These are phyloP conservation scores for Mesoclemmys tuberculata DNA, from an alignment of 2,113 vertebrate species.

Conservation along the genomic window DNA sequence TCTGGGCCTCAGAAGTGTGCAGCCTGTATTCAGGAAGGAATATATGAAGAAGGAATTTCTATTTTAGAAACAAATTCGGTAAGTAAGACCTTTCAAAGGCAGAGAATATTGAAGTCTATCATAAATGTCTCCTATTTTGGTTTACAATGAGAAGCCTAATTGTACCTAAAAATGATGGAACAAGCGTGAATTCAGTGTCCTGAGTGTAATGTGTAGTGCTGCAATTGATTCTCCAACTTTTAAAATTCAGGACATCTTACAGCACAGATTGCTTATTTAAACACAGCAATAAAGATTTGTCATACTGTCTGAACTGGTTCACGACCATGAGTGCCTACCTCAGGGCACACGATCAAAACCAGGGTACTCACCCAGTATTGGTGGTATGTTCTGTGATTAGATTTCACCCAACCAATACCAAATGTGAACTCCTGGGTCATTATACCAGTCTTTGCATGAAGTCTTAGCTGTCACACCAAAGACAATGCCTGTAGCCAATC, in stretches of 20 bases:
- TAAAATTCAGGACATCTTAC: neutral
- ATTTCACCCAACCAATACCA: neutral
- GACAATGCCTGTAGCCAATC: neutral
- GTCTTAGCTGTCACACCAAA: neutral
- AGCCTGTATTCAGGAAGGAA: slow-evolving; percentile 90
- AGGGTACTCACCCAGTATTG: neutral
- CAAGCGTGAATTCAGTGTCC: neutral
- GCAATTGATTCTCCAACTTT: neutral
- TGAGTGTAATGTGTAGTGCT: neutral
- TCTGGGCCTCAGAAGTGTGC: slow-evolving; percentile 91
- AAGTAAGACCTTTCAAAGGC: slow-evolving; percentile 61
- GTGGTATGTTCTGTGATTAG: neutral
- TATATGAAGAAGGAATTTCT: slow-evolving; percentile 90
- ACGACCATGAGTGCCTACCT: neutral
- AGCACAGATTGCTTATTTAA: neutral
- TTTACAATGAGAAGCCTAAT: neutral
- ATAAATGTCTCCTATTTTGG: neutral
- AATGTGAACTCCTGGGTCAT: neutral
- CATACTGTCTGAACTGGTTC: neutral
- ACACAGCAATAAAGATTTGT: fast-evolving
- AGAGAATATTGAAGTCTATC: neutral
- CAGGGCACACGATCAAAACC: neutral
- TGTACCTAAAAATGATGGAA: neutral
- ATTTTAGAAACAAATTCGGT: slow-evolving; percentile 90
- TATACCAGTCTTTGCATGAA: neutral